Evolutionary conservation across 2,113 vertebrate species (phyloP), one percentile per base, ranked within the genome.

Genomic region (Zapus hudsonius): DNA sequence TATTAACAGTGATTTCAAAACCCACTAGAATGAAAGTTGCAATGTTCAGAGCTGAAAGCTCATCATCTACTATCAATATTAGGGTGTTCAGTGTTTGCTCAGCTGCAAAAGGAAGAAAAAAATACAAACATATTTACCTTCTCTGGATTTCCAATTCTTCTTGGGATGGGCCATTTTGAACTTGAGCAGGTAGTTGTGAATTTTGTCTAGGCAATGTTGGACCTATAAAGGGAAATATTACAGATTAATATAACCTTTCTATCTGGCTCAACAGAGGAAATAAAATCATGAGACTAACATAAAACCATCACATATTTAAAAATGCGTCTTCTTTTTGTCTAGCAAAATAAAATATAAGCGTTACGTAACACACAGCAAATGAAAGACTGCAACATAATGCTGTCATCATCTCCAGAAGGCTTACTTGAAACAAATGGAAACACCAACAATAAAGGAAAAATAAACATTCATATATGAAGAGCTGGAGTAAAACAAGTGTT

Each of bases 131-230:
- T 78, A 70, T 73, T 94, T 98, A 99, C 99, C 99, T 99, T 98
- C 99, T 99, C 96, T 99, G 99, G 94, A 99, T 98, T 95, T 99
- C 99, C 97, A 99, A 93, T 95, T 99, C 99, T 96, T 99, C 99
- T 96, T 98, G 98, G 17, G 99, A 98, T 47, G 99, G 99, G 82
- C 99, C 99, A 98, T 99, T 99, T 86, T 99, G 99, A 95, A 99
- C 98, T 98, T 99, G 99, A 95, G 97, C 81, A 42, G 98, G 98
- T 93, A 98, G 97, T 61, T 98, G 98, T 87, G 98, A 98, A 95
- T 98, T 98, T 97, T 99, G 99, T 97, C 99, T 98, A 97, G 99
- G 98, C 98, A 99, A 98, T 79, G 98, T 99, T 96, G 99, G 98
- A 96, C 99, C 99, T 99, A 96, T 33, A 96, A 96, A 97, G 69